phyloP scores from a whole-genome alignment of 2,113 vertebrate species.

The Jaculus jaculus region DNA sequence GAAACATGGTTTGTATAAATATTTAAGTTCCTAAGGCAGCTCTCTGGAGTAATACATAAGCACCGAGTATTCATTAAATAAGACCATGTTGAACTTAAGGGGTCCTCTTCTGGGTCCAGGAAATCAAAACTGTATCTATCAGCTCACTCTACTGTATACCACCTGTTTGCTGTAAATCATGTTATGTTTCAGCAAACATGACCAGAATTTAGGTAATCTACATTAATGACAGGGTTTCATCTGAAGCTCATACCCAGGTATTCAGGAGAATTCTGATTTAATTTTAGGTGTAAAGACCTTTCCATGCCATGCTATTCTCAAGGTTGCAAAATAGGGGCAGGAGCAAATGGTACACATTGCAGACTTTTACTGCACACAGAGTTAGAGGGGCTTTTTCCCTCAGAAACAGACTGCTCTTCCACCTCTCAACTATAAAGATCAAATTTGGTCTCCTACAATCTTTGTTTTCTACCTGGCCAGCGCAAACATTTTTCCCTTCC shows the following conservation, averaged over 20 bases:
- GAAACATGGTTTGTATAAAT: not conserved
- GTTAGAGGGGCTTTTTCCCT: not conserved
- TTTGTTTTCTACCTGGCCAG: not conserved
- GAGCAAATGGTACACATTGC: not conserved
- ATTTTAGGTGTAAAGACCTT: not conserved
- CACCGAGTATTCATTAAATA: not conserved
- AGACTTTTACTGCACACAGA: not conserved
- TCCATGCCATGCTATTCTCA: not conserved
- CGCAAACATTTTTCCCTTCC: not conserved
- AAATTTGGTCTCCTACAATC: not conserved
- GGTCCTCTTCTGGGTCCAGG: not conserved
- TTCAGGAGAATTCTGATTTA: not conserved
- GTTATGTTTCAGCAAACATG: not conserved
- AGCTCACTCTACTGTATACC: not conserved
- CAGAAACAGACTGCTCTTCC: not conserved
- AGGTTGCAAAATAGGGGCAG: not conserved
- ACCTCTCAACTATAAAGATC: not conserved
- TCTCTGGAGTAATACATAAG: not conserved
- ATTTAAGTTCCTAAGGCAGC: not conserved
- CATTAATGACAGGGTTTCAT: not conserved
- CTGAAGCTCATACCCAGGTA: not conserved
- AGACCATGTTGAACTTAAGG: constrained; percentile 18
- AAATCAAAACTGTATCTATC: not conserved
- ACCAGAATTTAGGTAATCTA: not conserved
- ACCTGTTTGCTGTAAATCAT: not conserved